Conservation (phyloP, 2,888 invertebrate genomes). For the Nineta flava region DNA sequence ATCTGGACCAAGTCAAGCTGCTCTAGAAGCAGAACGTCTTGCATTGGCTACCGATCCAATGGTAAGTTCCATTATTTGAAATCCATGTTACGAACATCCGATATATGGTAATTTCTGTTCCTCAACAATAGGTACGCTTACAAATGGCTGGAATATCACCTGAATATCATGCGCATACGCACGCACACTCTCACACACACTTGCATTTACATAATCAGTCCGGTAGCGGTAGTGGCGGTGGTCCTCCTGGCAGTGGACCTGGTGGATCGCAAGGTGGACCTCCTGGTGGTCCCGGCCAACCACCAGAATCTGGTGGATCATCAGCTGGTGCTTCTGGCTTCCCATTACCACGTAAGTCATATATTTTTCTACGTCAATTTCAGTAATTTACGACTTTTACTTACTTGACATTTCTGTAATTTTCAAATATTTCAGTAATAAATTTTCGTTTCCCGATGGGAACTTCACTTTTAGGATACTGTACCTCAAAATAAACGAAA, state of each 20-base stretch:
- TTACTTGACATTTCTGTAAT: too few relatives aligned
- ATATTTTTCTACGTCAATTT: conserved; percentile 7
- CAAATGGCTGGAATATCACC: conserved; percentile 85
- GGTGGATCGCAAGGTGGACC: neutral
- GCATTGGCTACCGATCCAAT: conserved; percentile 82
- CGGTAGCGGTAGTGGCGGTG: conserved; percentile 35
- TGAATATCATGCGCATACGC: conserved; percentile 84
- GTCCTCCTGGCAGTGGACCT: conserved; percentile 26
- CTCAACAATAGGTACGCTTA: conserved; percentile 39
- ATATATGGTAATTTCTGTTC: too few relatives aligned
- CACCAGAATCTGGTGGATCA: conserved; percentile 10
- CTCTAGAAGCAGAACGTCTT: conserved; percentile 47
- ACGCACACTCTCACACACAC: conserved; percentile 83
- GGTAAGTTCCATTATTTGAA: conserved; percentile 31
- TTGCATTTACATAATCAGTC: conserved; percentile 57
- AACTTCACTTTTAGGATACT: too few relatives aligned
- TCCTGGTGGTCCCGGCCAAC: neutral
- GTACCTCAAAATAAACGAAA: too few relatives aligned
- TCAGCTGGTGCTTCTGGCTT: conserved; percentile 29
- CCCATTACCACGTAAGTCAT: conserved; percentile 28
- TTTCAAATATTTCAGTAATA: too few relatives aligned
- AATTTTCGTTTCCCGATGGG: too few relatives aligned
- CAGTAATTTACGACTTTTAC: too few relatives aligned
- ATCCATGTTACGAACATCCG: too few relatives aligned
- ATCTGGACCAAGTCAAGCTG: conserved; percentile 33